These are phyloP conservation scores for Choreutis nemorana DNA, from an alignment of 2,888 invertebrate genomes.

Conservation along the genomic window DNA sequence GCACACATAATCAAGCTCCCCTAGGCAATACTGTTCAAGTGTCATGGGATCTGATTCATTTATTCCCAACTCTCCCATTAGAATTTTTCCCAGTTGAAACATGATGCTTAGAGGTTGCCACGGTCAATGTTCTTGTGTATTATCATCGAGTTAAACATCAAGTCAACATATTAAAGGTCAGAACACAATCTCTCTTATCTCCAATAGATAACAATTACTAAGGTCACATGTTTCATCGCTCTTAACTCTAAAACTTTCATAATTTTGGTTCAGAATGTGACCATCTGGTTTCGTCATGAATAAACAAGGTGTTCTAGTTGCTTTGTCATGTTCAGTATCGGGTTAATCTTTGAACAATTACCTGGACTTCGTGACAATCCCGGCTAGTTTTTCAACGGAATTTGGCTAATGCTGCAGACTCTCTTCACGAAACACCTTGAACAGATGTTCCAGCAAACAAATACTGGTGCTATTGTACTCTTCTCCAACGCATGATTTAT, in stretches of 20 bases:
- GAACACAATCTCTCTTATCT: slow-evolving; percentile 52
- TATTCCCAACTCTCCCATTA: slow-evolving; percentile 9
- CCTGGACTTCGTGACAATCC: slow-evolving; percentile 41
- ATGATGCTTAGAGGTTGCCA: no score
- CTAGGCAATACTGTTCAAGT: slow-evolving; percentile 18
- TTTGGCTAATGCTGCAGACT: slow-evolving; percentile 39
- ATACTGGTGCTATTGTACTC: slow-evolving; percentile 35
- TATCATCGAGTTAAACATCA: slow-evolving; percentile 44
- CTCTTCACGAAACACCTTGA: slow-evolving; percentile 22
- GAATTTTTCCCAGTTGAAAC: no score
- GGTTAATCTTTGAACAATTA: slow-evolving; percentile 59
- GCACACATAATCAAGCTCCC: slow-evolving; percentile 27
- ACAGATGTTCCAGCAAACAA: slow-evolving; percentile 60
- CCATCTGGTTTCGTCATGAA: no score
- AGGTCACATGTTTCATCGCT: slow-evolving; percentile 50
- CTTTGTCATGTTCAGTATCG: slow-evolving; percentile 44
- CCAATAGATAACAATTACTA: slow-evolving; percentile 38
- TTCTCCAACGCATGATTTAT: slow-evolving; percentile 59
- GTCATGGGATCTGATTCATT: slow-evolving; percentile 23
- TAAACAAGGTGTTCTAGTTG: slow-evolving; percentile 54
- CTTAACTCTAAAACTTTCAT: slow-evolving; percentile 19
- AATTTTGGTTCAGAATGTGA: no score
- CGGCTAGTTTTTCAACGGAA: slow-evolving; percentile 29
- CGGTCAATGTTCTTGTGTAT: slow-evolving; percentile 55
- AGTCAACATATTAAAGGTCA: slow-evolving; percentile 56